These are phyloP conservation scores for Lycaon pictus DNA, from an alignment of 2,113 vertebrate genomes.

Conservation along the genomic window DNA sequence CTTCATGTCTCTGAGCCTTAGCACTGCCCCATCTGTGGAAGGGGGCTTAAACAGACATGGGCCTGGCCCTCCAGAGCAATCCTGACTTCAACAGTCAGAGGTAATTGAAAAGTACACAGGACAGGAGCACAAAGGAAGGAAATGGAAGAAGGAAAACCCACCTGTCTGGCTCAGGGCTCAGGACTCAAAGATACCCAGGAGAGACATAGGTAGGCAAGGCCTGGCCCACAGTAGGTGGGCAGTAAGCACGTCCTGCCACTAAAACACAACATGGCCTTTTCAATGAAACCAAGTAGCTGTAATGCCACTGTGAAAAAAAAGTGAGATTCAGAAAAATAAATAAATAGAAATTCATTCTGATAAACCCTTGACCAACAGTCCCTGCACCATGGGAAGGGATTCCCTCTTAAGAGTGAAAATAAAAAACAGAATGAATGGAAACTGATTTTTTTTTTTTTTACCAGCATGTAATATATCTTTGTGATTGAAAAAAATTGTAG, in stretches of 20 bases:
- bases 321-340: background rate
- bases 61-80: background rate
- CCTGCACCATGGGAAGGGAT: background rate
- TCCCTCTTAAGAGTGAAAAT: background rate
- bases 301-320: background rate
- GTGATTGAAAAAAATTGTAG: background rate
- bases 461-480: background rate
- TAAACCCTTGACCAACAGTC: background rate
- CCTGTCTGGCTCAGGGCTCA: too few species aligned
- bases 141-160: background rate
- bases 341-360: background rate
- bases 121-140: background rate
- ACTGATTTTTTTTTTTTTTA: background rate
- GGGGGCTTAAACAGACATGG: background rate
- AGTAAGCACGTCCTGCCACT: background rate
- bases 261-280: background rate
- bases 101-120: background rate
- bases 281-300: background rate
- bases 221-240: background rate
- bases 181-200: background rate
- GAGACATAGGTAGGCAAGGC: background rate
- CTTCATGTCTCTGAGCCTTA: background rate
- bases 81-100: background rate
- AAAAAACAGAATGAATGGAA: background rate
- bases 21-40: background rate